Evolutionary conservation across 2,113 vertebrate genomes (phyloP).

Genomic region (Falco punctatus): DNA sequence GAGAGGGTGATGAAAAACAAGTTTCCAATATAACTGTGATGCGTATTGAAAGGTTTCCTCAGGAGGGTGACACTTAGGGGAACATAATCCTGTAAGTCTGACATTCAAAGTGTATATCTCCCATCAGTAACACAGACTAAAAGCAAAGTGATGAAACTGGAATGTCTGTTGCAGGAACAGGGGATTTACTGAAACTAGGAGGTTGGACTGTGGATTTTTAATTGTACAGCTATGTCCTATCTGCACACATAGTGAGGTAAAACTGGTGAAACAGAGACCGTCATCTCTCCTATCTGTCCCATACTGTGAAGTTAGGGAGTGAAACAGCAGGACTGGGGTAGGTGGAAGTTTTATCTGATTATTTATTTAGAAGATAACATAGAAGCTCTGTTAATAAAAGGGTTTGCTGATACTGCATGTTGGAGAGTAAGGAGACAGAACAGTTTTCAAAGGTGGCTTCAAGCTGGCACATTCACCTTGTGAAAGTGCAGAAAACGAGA

Average conservation of each 20-base stretch:
- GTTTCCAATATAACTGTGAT: neutral
- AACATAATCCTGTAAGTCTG: neutral
- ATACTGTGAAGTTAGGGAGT: neutral
- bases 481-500: neutral
- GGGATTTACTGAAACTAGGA: neutral
- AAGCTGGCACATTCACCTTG: neutral
- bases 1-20: neutral
- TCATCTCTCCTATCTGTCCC: neutral
- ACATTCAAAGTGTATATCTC: neutral
- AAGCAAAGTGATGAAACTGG: neutral
- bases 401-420: neutral
- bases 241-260: neutral
- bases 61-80: neutral
- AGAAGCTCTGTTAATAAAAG: neutral
- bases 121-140: neutral
- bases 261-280: neutral
- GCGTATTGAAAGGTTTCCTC: neutral
- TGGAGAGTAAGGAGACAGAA: neutral
- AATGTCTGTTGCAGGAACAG: neutral
- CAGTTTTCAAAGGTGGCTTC: neutral
- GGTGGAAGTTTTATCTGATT: neutral
- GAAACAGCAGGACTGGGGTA: neutral
- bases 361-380: neutral
- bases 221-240: neutral
- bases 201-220: neutral